Evolutionary conservation across 2,888 invertebrate species (phyloP).

Genomic region (Brachypterus glaber): DNA sequence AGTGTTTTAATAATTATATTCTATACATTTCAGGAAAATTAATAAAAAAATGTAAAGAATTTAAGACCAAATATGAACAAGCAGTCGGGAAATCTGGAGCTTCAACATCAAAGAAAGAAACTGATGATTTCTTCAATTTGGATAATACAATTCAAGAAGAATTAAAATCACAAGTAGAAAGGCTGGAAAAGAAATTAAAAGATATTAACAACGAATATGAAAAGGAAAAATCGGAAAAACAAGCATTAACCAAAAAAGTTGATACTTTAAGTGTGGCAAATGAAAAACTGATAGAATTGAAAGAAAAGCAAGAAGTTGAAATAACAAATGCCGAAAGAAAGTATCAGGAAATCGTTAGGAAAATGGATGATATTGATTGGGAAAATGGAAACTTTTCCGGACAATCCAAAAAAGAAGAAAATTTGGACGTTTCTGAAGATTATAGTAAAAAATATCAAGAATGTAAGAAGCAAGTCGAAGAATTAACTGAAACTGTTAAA

Average conservation of each 20-base stretch:
- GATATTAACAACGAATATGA: slow-evolving; percentile 50
- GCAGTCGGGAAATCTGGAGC: slow-evolving; percentile 44
- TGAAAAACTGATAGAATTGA: slow-evolving; percentile 68
- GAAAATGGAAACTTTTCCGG: slow-evolving; percentile 30
- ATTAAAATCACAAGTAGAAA: slow-evolving; percentile 56
- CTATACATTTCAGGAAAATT: too few species aligned
- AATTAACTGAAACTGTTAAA: slow-evolving; percentile 46
- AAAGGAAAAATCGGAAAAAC: slow-evolving; percentile 58
- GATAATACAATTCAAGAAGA: slow-evolving; percentile 75
- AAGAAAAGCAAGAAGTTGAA: slow-evolving; percentile 71
- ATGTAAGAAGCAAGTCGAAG: slow-evolving; percentile 16
- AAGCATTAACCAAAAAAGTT: slow-evolving; percentile 56
- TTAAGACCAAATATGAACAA: slow-evolving; percentile 60
- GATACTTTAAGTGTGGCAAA: slow-evolving; percentile 67
- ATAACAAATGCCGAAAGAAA: slow-evolving; percentile 62
- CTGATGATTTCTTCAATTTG: slow-evolving; percentile 50
- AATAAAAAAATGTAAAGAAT: slow-evolving; percentile 74
- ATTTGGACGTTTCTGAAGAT: background rate
- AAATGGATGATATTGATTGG: slow-evolving; percentile 52
- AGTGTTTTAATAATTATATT: too few species aligned
- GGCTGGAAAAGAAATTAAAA: slow-evolving; percentile 55
- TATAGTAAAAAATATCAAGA: slow-evolving; percentile 2
- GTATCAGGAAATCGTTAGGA: slow-evolving; percentile 59
- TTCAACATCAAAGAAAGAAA: slow-evolving; percentile 30
- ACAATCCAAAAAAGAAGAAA: slow-evolving; percentile 17